Evolutionary conservation across 2,888 invertebrate species (phyloP), one percentile per base, ranked within the genome.

Genomic region (Ceramica pisi): DNA sequence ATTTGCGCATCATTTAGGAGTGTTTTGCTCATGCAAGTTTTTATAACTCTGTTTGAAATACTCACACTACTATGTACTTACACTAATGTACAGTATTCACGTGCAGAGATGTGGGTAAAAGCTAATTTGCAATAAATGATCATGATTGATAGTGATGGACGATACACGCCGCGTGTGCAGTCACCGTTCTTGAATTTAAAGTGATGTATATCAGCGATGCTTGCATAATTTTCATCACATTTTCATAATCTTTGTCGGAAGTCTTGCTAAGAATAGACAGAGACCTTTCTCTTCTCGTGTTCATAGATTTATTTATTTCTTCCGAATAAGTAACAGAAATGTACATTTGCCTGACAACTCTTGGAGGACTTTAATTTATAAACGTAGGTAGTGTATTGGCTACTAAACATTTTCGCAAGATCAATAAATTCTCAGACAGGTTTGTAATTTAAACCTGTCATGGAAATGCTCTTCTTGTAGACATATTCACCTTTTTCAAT

Each of bases 131-230:
- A 78, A 63, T 65, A 71, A 70, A n/a, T 78, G 61, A 65, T 41
- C 46, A 16, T 82, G 74, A 82, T 79, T 78, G 78, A 82, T 71
- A 31, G 53, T 65, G 64, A 78, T 67, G 44, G 74, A 82, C 35
- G 61, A 68, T 46, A 62, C 26, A 35, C 21, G 12, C 38, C 10
- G 16, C 61, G 38, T 59, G 16, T 78, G 67, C 50, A 77, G 61
- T 55, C 72, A 46, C 44, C 46, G 26, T 50, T 63, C 14, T 19
- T 57, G 23, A 50, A 66, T 78, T 46, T 77, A 57, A 76, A 64
- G 51, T 56, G 55, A 53, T 75, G 62, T 67, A 64, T 57, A 60
- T 64, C 35, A 71, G 9, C 55, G 26, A 61, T 0, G 35, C 31
- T 64, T 81, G 55, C 46, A 76, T 57, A 53, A 64, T 61, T 60